Evolutionary conservation across 2,113 vertebrate species (phyloP).

Genomic region (Theropithecus gelada): DNA sequence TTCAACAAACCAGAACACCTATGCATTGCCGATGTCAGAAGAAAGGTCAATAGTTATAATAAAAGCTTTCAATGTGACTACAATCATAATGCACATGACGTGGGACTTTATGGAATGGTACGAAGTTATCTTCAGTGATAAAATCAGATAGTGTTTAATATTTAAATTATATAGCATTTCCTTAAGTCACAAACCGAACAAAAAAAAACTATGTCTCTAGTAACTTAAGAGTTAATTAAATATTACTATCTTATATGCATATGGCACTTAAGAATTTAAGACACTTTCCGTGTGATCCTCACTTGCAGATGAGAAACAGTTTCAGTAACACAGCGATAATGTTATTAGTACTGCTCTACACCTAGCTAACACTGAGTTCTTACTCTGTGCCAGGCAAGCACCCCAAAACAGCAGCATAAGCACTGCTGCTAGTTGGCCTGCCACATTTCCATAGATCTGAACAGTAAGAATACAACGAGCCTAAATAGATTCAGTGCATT

Average conservation of each 20-base stretch:
- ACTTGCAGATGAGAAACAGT: background rate
- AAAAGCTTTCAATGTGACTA: background rate
- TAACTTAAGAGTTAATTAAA: background rate
- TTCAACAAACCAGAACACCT: background rate
- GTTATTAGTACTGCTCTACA: background rate
- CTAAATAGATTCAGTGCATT: background rate
- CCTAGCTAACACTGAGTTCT: background rate
- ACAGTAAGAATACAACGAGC: background rate
- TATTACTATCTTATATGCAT: background rate
- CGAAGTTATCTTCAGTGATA: background rate
- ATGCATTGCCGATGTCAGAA: background rate
- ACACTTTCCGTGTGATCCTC: background rate
- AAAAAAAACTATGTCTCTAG: background rate
- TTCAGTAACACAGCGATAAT: background rate
- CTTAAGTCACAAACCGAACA: background rate
- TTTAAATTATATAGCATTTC: constrained; percentile 11
- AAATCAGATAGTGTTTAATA: background rate
- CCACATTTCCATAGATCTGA: background rate
- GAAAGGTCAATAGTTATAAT: background rate
- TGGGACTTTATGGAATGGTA: background rate
- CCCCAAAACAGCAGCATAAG: background rate
- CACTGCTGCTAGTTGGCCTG: background rate
- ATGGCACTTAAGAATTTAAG: background rate
- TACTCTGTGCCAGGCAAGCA: background rate
- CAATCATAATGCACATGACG: background rate